Percentiles rank a stretch among this genome's conserved stretches.
Evolutionary conservation across 1,140 invertebrate species (phyloP).

Genomic region (Paralvinella palmiformis): DNA sequence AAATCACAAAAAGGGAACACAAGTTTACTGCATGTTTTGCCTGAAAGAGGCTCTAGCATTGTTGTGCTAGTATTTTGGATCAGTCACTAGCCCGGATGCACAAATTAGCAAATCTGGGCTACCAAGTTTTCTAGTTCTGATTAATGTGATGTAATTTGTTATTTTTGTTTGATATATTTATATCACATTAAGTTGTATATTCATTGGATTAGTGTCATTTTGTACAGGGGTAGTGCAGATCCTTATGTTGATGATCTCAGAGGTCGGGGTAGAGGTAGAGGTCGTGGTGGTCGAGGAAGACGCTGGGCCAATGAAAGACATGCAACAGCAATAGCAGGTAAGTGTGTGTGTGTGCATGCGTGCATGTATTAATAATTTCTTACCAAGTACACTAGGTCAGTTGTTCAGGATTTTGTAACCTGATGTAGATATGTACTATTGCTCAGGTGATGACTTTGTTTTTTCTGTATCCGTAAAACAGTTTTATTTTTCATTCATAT

Average conservation of each 20-base stretch:
- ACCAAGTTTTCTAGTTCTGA: too few relatives aligned
- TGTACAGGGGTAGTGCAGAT: neutral
- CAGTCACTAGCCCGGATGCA: too few relatives aligned
- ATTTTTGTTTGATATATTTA: neutral
- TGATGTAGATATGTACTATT: neutral
- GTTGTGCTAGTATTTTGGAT: too few relatives aligned
- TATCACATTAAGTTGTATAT: neutral
- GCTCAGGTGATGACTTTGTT: neutral
- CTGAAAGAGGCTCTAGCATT: too few relatives aligned
- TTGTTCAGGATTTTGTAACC: too few relatives aligned
- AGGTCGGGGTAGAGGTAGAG: constrained; percentile 25
- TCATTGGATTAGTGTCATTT: neutral
- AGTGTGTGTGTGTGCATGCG: neutral
- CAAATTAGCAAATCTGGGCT: too few relatives aligned
- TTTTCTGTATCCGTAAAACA: neutral
- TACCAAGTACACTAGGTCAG: too few relatives aligned
- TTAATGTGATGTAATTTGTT: neutral
- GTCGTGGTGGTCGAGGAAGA: constrained; percentile 38
- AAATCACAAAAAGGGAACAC: too few relatives aligned
- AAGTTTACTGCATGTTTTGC: too few relatives aligned
- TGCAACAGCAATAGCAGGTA: constrained; percentile 16
- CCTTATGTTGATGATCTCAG: neutral
- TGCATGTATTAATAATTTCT: too few relatives aligned
- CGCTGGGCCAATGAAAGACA: constrained; percentile 30
- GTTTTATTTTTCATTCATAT: neutral